Conservation (phyloP, 1,140 invertebrate genomes). For the Heliconius congener region DNA sequence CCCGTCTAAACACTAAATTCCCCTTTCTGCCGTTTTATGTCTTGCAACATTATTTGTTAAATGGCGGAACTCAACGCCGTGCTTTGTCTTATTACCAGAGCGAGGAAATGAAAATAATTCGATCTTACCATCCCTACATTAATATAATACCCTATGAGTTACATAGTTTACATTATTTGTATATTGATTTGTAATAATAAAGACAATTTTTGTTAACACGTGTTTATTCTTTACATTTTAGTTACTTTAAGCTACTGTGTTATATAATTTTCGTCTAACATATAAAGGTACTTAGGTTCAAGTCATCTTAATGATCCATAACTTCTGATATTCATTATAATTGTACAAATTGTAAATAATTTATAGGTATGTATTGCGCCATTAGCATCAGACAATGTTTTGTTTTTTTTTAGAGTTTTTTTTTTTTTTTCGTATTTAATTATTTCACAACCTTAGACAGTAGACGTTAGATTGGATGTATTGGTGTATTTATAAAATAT, state of each 20-base stretch:
- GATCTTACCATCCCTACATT: no score
- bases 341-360: constrained; percentile 22
- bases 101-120: no score
- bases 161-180: no score
- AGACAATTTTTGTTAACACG: constrained; percentile 62
- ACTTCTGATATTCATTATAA: constrained; percentile 34
- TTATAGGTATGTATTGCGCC: not conserved
- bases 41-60: no score
- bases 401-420: not conserved
- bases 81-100: no score
- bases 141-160: no score
- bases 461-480: not conserved
- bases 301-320: constrained; percentile 49
- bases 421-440: not conserved
- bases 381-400: not conserved
- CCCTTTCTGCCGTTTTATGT: no score
- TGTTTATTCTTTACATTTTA: constrained; percentile 75
- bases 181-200: constrained; percentile 23
- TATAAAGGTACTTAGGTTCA: constrained; percentile 42
- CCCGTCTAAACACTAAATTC: no score
- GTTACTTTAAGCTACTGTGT: constrained; percentile 54
- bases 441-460: constrained; percentile 1
- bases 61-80: no score
- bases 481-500: not conserved
- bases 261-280: constrained; percentile 43